phyloP scores from a whole-genome alignment of 1,140 invertebrate genomes.

The Drosophila miranda region DNA sequence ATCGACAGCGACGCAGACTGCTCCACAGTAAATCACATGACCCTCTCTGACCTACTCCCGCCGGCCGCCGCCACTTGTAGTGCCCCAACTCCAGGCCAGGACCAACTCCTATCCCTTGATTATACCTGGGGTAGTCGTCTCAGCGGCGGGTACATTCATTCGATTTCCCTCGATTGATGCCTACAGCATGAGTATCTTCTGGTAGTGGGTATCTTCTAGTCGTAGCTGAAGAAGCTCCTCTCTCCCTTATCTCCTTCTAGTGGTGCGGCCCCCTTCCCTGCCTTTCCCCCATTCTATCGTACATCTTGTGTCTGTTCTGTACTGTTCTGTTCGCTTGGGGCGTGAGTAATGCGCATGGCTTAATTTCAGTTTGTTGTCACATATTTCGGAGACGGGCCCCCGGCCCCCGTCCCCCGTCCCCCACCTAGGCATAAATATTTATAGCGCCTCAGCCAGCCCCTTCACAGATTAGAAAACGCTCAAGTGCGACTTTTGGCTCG shows the following conservation, averaged over 20 bases:
- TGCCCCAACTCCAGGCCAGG: no score
- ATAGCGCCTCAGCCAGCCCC: constrained; percentile 60
- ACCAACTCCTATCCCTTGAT: no score
- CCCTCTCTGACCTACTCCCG: constrained; percentile 47
- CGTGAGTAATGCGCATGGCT: constrained; percentile 73
- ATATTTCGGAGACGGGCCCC: constrained; percentile 51
- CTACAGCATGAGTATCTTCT: no score
- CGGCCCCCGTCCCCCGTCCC: neutral
- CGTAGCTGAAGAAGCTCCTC: no score
- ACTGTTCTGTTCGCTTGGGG: constrained; percentile 25
- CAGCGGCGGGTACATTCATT: no score
- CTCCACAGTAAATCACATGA: constrained; percentile 66
- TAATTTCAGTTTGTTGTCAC: constrained; percentile 77
- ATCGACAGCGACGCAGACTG: constrained; percentile 23
- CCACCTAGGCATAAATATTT: constrained; percentile 62
- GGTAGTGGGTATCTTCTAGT: no score
- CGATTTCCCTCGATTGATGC: no score
- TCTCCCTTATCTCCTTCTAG: no score
- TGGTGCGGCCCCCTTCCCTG: neutral
- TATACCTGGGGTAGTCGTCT: no score
- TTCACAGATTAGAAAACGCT: constrained; percentile 76
- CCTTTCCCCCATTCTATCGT: constrained; percentile 9
- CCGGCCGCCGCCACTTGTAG: no score
- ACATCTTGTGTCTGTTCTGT: neutral
- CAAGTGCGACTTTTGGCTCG: constrained; percentile 80